These are phyloP conservation scores for Chrysocyon brachyurus DNA, from an alignment of 2,797 vertebrate genomes.

Conservation along the genomic window DNA sequence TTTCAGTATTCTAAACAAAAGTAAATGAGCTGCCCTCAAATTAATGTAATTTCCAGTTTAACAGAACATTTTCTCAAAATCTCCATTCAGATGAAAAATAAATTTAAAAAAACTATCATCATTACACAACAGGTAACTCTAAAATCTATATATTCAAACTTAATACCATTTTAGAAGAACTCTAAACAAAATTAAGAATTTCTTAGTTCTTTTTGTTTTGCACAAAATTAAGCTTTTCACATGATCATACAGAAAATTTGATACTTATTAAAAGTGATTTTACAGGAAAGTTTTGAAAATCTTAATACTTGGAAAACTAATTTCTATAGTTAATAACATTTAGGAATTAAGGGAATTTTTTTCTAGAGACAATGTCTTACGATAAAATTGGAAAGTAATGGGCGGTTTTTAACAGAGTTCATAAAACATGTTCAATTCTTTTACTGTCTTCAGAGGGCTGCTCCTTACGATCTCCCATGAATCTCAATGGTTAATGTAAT, in stretches of 20 bases:
- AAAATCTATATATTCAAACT: conserved; percentile 60
- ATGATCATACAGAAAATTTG: conserved; percentile 71
- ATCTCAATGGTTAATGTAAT: conserved; percentile 55
- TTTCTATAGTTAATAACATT: conserved; percentile 67
- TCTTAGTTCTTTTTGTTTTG: conserved; percentile 68
- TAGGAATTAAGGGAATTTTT: conserved; percentile 44
- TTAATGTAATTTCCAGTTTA: conserved; percentile 48
- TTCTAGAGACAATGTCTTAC: conserved; percentile 66
- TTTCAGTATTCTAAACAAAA: conserved; percentile 71
- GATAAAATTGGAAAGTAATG: conserved; percentile 63
- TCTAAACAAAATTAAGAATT: conserved; percentile 70
- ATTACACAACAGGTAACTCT: conserved; percentile 49
- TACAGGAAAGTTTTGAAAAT: conserved; percentile 69
- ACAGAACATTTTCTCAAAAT: conserved; percentile 68
- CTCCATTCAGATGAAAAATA: conserved; percentile 55
- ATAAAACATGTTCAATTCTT: conserved; percentile 66
- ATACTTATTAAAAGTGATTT: conserved; percentile 51
- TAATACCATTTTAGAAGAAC: conserved; percentile 24
- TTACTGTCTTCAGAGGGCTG: conserved; percentile 56
- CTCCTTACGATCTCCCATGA: conserved; percentile 59
- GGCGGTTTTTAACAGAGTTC: conserved; percentile 76
- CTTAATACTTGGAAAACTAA: conserved; percentile 60
- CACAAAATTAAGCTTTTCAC: conserved; percentile 72
- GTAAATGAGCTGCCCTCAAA: conserved; percentile 35
- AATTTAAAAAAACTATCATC: neutral